Percentiles rank a stretch among this genome's conserved stretches.
Conservation (phyloP, 2,888 invertebrate species). For the Dichetophora obliterata region DNA sequence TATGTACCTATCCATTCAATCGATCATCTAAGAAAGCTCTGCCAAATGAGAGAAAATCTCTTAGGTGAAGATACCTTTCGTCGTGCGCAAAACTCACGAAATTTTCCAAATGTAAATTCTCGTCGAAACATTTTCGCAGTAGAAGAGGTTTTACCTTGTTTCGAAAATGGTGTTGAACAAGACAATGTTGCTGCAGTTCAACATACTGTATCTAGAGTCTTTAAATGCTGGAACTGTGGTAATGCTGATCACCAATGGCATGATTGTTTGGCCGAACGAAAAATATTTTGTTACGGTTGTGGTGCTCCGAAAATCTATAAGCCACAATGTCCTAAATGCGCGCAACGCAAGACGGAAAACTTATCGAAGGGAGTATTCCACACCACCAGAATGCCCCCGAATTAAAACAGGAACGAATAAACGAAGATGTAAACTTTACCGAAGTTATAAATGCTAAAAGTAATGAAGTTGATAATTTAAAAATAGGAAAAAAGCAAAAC, state of each 20-base stretch:
- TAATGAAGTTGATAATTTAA: too few species aligned
- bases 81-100: too few species aligned
- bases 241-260: neutral
- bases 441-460: too few species aligned
- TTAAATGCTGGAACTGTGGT: neutral
- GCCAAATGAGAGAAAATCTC: neutral
- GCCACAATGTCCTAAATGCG: neutral
- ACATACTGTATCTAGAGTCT: neutral
- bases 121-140: too few species aligned
- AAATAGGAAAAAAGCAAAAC: neutral
- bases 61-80: neutral
- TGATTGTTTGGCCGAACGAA: neutral
- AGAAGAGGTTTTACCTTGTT: too few species aligned
- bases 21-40: constrained; percentile 2
- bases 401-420: neutral
- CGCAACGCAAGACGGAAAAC: neutral
- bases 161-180: too few species aligned
- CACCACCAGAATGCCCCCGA: neutral
- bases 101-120: too few species aligned
- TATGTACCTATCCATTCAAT: constrained; percentile 28
- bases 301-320: neutral
- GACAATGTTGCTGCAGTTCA: neutral
- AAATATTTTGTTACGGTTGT: constrained; percentile 1
- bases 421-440: too few species aligned
- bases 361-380: neutral